These are phyloP conservation scores for Pygocentrus nattereri DNA, from an alignment of 2,797 vertebrate species.

Conservation along the genomic window DNA sequence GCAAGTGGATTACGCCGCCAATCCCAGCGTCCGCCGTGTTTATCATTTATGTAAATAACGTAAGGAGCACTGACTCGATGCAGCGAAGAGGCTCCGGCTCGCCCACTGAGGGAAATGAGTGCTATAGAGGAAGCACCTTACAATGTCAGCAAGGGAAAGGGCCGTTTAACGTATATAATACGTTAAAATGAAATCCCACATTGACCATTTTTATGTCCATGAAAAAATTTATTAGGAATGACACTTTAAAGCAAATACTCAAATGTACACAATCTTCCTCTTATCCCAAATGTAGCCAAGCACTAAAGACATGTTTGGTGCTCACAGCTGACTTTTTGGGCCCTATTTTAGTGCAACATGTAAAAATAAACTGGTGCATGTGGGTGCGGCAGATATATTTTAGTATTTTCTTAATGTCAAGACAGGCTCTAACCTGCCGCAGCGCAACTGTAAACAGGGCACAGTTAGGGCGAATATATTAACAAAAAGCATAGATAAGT, in stretches of 20 bases:
- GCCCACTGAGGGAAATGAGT: slow-evolving; percentile 1
- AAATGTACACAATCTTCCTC: neutral
- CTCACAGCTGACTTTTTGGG: neutral
- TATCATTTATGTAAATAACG: slow-evolving; percentile 71
- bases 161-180: neutral
- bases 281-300: neutral
- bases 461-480: too few species aligned
- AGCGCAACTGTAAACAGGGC: too few species aligned
- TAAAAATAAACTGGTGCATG: too few species aligned
- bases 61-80: slow-evolving; percentile 60
- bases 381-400: too few species aligned
- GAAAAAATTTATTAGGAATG: neutral
- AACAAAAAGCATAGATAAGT: too few species aligned
- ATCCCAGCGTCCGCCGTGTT: slow-evolving; percentile 60
- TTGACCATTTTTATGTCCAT: slow-evolving; percentile 13
- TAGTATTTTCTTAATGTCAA: too few species aligned
- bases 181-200: slow-evolving; percentile 25
- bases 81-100: slow-evolving; percentile 12
- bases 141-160: neutral
- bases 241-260: neutral
- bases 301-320: neutral
- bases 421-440: too few species aligned
- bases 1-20: slow-evolving; percentile 67
- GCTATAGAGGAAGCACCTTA: slow-evolving; percentile 2
- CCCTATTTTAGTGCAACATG: too few species aligned